phyloP scores from a whole-genome alignment of 1,140 invertebrate genomes.

The Aricia agestis region DNA sequence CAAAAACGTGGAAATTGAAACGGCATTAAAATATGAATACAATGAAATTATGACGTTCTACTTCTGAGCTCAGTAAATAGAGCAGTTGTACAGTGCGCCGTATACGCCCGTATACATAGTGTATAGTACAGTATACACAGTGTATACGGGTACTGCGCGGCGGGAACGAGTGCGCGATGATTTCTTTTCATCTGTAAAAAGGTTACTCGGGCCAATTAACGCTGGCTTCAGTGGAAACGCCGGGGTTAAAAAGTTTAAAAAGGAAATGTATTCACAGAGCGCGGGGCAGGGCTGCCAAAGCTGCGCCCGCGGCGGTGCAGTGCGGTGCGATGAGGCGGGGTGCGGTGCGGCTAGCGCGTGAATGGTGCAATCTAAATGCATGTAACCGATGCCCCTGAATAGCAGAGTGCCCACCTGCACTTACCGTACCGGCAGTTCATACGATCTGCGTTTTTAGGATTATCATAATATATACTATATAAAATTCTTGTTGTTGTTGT shows the following conservation, averaged over 20 bases:
- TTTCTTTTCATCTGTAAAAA: constrained; percentile 3
- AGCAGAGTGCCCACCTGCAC: neutral
- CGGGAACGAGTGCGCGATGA: neutral
- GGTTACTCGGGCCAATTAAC: neutral
- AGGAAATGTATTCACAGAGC: neutral
- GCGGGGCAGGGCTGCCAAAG: no score
- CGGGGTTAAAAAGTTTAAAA: constrained; percentile 1
- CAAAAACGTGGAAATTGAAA: neutral
- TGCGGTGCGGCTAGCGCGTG: neutral
- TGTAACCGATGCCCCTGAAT: neutral
- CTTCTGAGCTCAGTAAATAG: neutral
- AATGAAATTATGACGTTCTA: neutral
- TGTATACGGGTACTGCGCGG: no score
- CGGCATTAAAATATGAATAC: neutral
- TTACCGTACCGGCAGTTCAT: neutral
- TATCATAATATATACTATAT: no score
- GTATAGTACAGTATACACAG: no score
- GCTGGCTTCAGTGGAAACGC: neutral
- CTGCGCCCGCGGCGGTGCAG: no score
- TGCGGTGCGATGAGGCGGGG: no score
- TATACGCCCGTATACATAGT: neutral
- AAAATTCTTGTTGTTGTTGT: no score
- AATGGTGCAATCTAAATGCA: no score
- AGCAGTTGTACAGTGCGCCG: neutral
- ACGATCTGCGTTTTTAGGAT: no score